These are phyloP conservation scores for Progne subis DNA, from an alignment of 2,113 vertebrate species.

Conservation along the genomic window DNA sequence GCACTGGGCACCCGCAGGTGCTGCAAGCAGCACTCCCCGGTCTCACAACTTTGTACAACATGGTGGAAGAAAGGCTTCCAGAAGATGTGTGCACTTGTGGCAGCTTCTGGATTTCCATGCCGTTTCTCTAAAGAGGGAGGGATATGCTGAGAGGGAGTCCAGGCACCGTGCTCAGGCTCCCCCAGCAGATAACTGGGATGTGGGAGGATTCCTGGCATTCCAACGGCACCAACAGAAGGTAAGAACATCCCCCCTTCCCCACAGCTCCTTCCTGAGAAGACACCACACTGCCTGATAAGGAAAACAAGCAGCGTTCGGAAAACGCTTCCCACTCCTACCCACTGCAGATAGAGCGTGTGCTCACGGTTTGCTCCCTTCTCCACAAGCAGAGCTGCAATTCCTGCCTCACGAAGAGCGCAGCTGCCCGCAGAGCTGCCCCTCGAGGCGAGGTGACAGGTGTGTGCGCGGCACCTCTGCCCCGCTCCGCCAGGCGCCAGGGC, in stretches of 20 bases:
- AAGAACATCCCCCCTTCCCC: not conserved
- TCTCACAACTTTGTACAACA: fast-evolving
- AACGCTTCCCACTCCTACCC: not conserved
- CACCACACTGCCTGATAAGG: not conserved
- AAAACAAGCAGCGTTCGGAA: not conserved
- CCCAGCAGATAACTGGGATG: slow-evolving; percentile 1
- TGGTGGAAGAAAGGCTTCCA: not conserved
- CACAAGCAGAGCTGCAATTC: not conserved
- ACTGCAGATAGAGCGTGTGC: not conserved
- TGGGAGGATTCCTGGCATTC: slow-evolving; percentile 60
- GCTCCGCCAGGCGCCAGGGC: fast-evolving
- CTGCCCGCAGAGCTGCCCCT: not conserved
- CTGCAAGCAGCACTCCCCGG: fast-evolving
- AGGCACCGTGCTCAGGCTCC: not conserved
- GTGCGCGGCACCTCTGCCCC: not conserved
- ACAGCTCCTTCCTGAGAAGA: not conserved
- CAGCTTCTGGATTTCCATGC: not conserved
- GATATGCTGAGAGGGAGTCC: not conserved
- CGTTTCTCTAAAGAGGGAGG: not conserved
- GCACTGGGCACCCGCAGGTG: fast-evolving
- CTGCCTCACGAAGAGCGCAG: fast-evolving
- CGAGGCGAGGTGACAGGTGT: not conserved
- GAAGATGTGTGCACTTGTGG: not conserved
- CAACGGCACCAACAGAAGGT: not conserved
- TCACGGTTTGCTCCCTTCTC: not conserved